These are phyloP conservation scores for Salarias fasciatus DNA, from an alignment of 2,797 vertebrate species.

Conservation along the genomic window DNA sequence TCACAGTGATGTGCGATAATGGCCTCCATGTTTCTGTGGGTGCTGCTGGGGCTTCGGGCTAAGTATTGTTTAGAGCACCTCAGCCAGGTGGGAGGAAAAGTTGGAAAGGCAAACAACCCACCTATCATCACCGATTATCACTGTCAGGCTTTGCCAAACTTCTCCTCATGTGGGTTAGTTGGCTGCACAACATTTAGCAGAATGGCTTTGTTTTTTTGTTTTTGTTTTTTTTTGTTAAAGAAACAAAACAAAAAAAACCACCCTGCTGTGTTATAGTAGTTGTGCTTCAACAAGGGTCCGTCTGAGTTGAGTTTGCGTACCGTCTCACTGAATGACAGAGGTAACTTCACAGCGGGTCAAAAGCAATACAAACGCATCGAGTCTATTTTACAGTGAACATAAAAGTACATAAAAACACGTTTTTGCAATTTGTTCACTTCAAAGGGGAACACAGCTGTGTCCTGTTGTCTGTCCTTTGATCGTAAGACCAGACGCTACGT, in stretches of 20 bases:
- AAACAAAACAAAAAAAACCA: no score
- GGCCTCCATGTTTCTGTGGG: constrained; percentile 67
- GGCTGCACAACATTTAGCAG: constrained; percentile 6
- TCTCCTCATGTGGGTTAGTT: constrained; percentile 22
- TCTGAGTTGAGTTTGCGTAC: neutral
- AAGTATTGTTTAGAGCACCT: constrained; percentile 59
- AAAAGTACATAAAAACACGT: constrained; percentile 29
- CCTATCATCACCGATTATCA: constrained; percentile 33
- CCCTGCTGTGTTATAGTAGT: constrained; percentile 6
- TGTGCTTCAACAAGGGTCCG: no score
- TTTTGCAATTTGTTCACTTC: constrained; percentile 45
- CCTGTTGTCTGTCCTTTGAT: constrained; percentile 41
- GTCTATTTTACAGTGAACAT: constrained; percentile 23
- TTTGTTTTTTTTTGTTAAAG: neutral
- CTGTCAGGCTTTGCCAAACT: constrained; percentile 22
- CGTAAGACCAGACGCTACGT: constrained; percentile 22
- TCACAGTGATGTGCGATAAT: constrained; percentile 69
- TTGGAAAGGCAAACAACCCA: constrained; percentile 47
- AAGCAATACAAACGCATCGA: constrained; percentile 21
- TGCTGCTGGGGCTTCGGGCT: constrained; percentile 55
- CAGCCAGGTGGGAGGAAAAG: constrained; percentile 58
- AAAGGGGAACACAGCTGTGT: constrained; percentile 11
- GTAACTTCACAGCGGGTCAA: constrained; percentile 8
- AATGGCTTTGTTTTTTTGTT: no score
- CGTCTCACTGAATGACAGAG: constrained; percentile 1